phyloP scores from a whole-genome alignment of 2,888 invertebrate species.

The Drosophila nigricruria region DNA sequence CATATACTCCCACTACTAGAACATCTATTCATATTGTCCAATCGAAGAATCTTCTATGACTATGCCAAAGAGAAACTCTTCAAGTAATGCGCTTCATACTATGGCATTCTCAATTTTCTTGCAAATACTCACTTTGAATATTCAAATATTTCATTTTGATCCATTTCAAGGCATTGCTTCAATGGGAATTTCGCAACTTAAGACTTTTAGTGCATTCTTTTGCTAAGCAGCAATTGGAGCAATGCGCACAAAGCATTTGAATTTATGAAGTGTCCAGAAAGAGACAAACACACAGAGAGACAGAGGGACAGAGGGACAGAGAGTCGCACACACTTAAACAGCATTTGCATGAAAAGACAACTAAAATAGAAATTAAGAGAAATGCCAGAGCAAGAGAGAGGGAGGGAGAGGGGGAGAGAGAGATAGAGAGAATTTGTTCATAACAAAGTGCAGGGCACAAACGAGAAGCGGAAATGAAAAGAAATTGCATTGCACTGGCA shows the following conservation, averaged over 20 bases:
- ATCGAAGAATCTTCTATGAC: background rate
- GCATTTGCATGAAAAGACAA: slow-evolving; percentile 77
- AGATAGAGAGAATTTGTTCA: slow-evolving; percentile 25
- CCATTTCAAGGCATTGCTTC: background rate
- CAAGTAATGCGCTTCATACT: background rate
- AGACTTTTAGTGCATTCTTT: slow-evolving; percentile 44
- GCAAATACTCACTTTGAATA: background rate
- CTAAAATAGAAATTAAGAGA: slow-evolving; percentile 80
- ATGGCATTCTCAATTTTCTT: too few species aligned
- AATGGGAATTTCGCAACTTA: slow-evolving; percentile 4
- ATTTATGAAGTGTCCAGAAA: slow-evolving; percentile 60
- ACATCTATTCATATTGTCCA: background rate
- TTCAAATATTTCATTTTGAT: background rate
- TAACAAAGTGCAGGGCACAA: slow-evolving; percentile 73
- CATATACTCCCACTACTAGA: background rate
- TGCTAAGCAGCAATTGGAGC: slow-evolving; percentile 75
- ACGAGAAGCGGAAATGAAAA: slow-evolving; percentile 71
- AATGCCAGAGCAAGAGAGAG: slow-evolving; percentile 36
- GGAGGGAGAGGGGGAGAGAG: background rate
- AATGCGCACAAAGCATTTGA: slow-evolving; percentile 45
- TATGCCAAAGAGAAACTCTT: background rate
- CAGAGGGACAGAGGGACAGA: background rate
- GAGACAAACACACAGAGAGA: slow-evolving; percentile 16
- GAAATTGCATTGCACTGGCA: slow-evolving; percentile 65
- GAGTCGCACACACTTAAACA: slow-evolving; percentile 23